Percentiles rank a stretch among this genome's conserved stretches.
These are phyloP conservation scores for Musca domestica DNA, from an alignment of 1,140 invertebrate genomes.

Conservation along the genomic window DNA sequence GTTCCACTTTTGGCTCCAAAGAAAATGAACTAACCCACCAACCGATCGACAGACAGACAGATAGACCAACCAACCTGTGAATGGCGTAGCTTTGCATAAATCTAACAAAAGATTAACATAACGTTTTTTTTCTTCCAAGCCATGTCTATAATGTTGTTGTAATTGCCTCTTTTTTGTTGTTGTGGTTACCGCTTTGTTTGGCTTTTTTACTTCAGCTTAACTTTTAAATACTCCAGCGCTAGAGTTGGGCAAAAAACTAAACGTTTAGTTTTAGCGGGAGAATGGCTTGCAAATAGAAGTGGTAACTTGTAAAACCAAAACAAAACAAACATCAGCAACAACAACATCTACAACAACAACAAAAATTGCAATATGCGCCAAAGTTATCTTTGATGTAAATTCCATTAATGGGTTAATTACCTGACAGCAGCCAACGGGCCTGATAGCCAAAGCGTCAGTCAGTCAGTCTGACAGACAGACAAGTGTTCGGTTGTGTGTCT, in stretches of 20 bases:
- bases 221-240: not conserved
- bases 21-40: not conserved
- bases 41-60: not conserved
- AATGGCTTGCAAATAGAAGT: not conserved
- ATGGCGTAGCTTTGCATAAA: not conserved
- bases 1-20: not conserved
- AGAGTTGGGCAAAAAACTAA: not conserved
- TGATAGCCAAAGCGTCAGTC: too few species aligned
- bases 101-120: conserved; percentile 11
- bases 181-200: too few species aligned
- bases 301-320: not conserved
- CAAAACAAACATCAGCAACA: too few species aligned
- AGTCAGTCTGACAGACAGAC: too few species aligned
- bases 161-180: not conserved
- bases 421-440: conserved; percentile 4
- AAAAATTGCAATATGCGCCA: too few species aligned
- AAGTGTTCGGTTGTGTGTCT: too few species aligned
- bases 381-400: conserved; percentile 15
- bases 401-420: conserved; percentile 16
- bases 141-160: not conserved
- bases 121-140: not conserved
- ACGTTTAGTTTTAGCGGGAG: not conserved
- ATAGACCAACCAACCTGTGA: not conserved
- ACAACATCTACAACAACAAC: too few species aligned
- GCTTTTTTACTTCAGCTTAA: not conserved